Percentiles rank a stretch among this genome's conserved stretches.
Conservation (phyloP, 1,140 invertebrate species). For the Cotesia glomerata region DNA sequence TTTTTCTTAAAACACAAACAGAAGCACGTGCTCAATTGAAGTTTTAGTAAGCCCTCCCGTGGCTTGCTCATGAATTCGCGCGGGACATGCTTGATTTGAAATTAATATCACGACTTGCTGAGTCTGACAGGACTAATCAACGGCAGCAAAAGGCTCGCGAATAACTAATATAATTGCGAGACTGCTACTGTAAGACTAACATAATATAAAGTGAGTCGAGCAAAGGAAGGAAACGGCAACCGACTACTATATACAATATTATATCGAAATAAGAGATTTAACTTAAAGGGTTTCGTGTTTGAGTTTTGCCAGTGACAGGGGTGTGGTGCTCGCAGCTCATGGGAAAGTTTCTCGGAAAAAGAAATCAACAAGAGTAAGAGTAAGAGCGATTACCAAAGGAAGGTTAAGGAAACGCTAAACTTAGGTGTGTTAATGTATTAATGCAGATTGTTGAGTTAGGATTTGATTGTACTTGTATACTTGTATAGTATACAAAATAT, state of each 20-base stretch:
- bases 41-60: constrained; percentile 2
- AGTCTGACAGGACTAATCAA: constrained; percentile 64
- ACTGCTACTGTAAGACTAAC: too few species aligned
- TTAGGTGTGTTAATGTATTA: background rate
- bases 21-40: background rate
- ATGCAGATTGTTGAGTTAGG: too few species aligned
- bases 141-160: constrained; percentile 19
- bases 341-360: constrained; percentile 38
- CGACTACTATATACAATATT: constrained; percentile 10
- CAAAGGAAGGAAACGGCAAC: constrained; percentile 44
- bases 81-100: constrained; percentile 53
- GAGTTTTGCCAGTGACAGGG: constrained; percentile 64
- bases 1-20: background rate
- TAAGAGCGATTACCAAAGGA: constrained; percentile 13
- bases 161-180: too few species aligned
- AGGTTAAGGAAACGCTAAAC: constrained; percentile 22
- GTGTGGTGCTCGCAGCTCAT: constrained; percentile 28
- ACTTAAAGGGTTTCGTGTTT: constrained; percentile 64
- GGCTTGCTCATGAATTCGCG: background rate
- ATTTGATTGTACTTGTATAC: too few species aligned
- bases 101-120: constrained; percentile 64
- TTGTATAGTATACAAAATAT: too few species aligned
- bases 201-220: background rate
- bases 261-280: constrained; percentile 65
- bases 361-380: constrained; percentile 40